phyloP scores from a whole-genome alignment of 1,140 invertebrate genomes.

The Aporrectodea caliginosa region DNA sequence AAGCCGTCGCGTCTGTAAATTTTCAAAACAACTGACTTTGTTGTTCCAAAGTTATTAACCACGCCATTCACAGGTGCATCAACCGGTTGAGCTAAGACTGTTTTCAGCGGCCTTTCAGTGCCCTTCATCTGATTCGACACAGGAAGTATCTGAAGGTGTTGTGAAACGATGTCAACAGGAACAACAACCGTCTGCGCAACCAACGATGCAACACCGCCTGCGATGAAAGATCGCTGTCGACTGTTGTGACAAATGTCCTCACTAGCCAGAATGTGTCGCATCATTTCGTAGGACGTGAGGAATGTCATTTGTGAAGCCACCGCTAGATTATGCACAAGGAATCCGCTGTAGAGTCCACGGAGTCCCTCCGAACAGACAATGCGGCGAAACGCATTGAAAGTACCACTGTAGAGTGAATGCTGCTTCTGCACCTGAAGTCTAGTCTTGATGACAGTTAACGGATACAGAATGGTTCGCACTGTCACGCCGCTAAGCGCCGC shows the following conservation, averaged over 20 bases:
- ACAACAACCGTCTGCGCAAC: slow-evolving; percentile 94
- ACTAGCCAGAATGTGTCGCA: slow-evolving; percentile 72
- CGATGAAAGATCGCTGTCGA: slow-evolving; percentile 66
- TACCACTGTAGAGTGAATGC: slow-evolving; percentile 71
- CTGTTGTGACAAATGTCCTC: slow-evolving; percentile 6
- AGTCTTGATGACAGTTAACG: slow-evolving; percentile 93
- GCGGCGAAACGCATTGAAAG: slow-evolving; percentile 84
- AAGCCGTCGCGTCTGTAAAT: slow-evolving; percentile 77
- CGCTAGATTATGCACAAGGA: slow-evolving; percentile 85
- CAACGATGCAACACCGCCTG: slow-evolving; percentile 81
- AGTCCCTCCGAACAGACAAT: slow-evolving; percentile 84
- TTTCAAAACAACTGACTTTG: slow-evolving; percentile 61
- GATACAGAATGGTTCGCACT: slow-evolving; percentile 86
- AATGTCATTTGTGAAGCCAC: slow-evolving; percentile 82
- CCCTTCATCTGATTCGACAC: slow-evolving; percentile 26
- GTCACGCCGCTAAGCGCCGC: slow-evolving; percentile 81
- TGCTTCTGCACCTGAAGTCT: slow-evolving; percentile 70
- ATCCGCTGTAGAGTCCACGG: slow-evolving; percentile 85
- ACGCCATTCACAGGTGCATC: slow-evolving; percentile 37
- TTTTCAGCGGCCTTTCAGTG: not conserved
- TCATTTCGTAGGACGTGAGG: slow-evolving; percentile 91
- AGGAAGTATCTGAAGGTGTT: slow-evolving; percentile 89
- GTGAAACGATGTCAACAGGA: slow-evolving; percentile 91
- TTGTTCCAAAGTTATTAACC: slow-evolving; percentile 38
- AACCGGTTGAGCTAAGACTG: slow-evolving; percentile 18